Evolutionary conservation across 2,888 invertebrate genomes (phyloP).

Genomic region (Caenorhabditis plicata): DNA sequence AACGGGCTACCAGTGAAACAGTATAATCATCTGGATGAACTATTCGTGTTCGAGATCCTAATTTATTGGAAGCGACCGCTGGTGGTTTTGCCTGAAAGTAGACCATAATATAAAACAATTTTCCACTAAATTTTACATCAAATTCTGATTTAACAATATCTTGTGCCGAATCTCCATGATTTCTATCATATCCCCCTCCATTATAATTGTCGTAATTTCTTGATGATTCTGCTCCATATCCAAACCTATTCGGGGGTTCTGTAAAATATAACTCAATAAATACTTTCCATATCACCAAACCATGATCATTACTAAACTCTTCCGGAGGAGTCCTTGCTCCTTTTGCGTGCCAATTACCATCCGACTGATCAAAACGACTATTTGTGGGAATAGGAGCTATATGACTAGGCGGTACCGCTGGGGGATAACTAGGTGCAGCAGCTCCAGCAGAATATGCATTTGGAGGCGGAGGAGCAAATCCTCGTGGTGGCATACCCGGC

Average conservation of each 20-base stretch:
- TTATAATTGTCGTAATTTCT: constrained; percentile 1
- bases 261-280: not conserved
- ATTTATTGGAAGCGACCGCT: constrained; percentile 29
- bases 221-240: not conserved
- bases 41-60: constrained; percentile 72
- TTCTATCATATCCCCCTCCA: constrained; percentile 2
- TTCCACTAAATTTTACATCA: constrained; percentile 1
- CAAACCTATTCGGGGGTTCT: not conserved
- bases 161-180: constrained; percentile 7
- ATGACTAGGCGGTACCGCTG: constrained; percentile 2
- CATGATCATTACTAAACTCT: not conserved
- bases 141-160: constrained; percentile 6
- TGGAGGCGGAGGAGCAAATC: constrained; percentile 16
- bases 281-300: not conserved
- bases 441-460: constrained; percentile 4
- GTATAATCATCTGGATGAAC: constrained; percentile 87
- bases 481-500: constrained; percentile 14
- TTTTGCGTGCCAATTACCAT: constrained; percentile 8
- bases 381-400: no score
- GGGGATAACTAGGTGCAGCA: constrained; percentile 1
- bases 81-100: constrained; percentile 3
- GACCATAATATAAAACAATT: not conserved
- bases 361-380: constrained; percentile 23
- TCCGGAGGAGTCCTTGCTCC: constrained; percentile 24
- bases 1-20: constrained; percentile 73